phyloP scores from a whole-genome alignment of 2,888 invertebrate species.

The Cryptophagus acutangulus region DNA sequence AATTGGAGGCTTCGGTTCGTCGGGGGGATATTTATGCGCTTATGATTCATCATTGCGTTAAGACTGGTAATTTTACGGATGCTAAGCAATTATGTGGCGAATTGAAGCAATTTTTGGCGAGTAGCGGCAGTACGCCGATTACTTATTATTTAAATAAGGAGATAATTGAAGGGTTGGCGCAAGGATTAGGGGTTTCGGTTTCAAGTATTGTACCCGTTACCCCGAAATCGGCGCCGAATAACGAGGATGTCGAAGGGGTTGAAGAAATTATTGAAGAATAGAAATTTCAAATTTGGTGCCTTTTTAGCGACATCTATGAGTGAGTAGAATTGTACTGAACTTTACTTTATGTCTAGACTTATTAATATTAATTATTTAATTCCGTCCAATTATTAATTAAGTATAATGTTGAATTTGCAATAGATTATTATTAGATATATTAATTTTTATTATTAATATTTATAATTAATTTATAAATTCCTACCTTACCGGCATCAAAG shows the following conservation, averaged over 20 bases:
- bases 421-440: too few relatives aligned
- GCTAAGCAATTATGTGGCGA: constrained; percentile 43
- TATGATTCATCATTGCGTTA: constrained; percentile 45
- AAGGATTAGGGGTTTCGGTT: constrained; percentile 42
- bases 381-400: too few relatives aligned
- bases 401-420: too few relatives aligned
- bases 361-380: too few relatives aligned
- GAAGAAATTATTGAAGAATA: constrained; percentile 24
- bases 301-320: too few relatives aligned
- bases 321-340: too few relatives aligned
- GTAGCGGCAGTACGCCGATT: constrained; percentile 36
- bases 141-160: constrained; percentile 47
- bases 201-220: constrained; percentile 34
- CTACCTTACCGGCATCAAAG: too few relatives aligned
- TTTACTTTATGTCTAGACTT: too few relatives aligned
- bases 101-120: constrained; percentile 39
- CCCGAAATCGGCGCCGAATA: constrained; percentile 7
- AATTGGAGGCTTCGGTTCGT: constrained; percentile 44
- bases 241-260: constrained; percentile 15
- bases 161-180: constrained; percentile 41
- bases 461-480: too few relatives aligned
- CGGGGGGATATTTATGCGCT: constrained; percentile 47
- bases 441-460: too few relatives aligned
- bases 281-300: not conserved
- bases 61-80: constrained; percentile 39